phyloP scores from a whole-genome alignment of 2,113 vertebrate species.

The Lepus timidus region DNA sequence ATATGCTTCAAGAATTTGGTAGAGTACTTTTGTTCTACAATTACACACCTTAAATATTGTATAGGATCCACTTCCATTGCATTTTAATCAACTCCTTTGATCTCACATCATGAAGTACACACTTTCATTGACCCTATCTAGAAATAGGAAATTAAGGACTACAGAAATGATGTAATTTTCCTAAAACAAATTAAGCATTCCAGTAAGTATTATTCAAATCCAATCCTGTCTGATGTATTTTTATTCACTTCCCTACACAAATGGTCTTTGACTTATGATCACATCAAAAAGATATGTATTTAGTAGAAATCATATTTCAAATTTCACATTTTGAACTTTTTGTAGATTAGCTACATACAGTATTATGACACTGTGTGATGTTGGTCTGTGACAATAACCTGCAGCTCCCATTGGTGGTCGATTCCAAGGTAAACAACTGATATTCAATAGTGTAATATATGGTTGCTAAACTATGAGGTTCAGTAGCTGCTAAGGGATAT shows the following conservation, averaged over 20 bases:
- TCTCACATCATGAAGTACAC: background rate
- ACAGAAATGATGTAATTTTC: background rate
- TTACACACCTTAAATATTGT: background rate
- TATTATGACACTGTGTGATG: accelerated
- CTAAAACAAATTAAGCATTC: background rate
- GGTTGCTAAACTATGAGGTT: background rate
- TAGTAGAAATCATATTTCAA: background rate
- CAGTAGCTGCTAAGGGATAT: no score
- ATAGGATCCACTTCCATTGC: background rate
- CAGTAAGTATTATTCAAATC: background rate
- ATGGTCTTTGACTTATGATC: accelerated
- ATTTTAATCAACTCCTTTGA: background rate
- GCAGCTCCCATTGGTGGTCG: background rate
- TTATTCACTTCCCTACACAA: background rate
- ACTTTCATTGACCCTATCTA: background rate
- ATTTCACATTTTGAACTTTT: background rate
- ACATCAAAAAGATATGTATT: background rate
- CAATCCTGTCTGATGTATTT: background rate
- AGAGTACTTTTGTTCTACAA: background rate
- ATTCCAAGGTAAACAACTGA: background rate
- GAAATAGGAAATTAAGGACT: background rate
- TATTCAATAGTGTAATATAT: accelerated
- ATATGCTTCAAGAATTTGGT: background rate
- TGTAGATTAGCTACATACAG: background rate
- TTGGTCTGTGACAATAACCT: background rate